phyloP scores from a whole-genome alignment of 2,888 invertebrate genomes.

The Lissonota sp. region DNA sequence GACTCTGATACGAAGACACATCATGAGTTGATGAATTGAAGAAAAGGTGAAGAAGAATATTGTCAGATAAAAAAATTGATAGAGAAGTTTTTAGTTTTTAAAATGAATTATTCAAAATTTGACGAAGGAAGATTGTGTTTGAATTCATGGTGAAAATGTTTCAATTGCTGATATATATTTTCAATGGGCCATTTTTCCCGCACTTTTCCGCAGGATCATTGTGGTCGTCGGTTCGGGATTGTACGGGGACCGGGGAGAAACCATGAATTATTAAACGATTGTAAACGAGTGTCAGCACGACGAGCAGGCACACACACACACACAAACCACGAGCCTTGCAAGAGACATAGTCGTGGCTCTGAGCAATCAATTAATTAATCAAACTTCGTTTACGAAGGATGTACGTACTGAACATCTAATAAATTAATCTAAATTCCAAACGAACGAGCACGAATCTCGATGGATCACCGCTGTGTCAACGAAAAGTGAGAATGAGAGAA shows the following conservation, averaged over 20 bases:
- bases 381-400: constrained; percentile 11
- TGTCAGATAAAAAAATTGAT: too few species aligned
- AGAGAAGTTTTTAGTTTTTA: too few species aligned
- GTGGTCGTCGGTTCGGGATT: constrained; percentile 37
- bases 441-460: constrained; percentile 30
- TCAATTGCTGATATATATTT: too few species aligned
- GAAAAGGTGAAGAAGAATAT: too few species aligned
- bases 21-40: too few species aligned
- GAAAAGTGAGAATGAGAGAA: too few species aligned
- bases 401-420: constrained; percentile 3
- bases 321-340: background rate
- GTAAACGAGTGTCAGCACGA: constrained; percentile 27
- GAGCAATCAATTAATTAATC: constrained; percentile 46
- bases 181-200: too few species aligned
- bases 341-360: constrained; percentile 19
- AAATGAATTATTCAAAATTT: too few species aligned
- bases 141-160: too few species aligned
- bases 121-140: too few species aligned
- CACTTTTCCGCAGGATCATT: constrained; percentile 7
- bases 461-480: background rate
- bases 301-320: too few species aligned
- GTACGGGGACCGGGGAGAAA: constrained; percentile 8
- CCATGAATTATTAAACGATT: constrained; percentile 62
- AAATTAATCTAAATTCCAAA: constrained; percentile 40
- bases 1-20: too few species aligned